Evolutionary conservation across 2,888 invertebrate species (phyloP), one percentile per base, ranked within the genome.

Genomic region (Papilio protenor): DNA sequence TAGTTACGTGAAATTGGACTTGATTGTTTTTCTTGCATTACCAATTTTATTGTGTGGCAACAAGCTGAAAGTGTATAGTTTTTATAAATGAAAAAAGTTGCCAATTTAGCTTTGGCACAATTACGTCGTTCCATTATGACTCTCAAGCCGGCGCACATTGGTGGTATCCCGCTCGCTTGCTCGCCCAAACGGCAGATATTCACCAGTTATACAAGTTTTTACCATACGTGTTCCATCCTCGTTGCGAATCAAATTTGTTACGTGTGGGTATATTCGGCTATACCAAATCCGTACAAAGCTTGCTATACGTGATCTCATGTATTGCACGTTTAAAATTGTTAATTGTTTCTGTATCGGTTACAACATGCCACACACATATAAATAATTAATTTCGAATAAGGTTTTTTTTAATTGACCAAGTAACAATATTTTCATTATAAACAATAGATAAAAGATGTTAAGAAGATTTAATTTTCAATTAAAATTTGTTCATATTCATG

Each of bases 131-230:
- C 21, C 21, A 45, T 27, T 69, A 59, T 73, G 55, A 73, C n/a
- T 33, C 33, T 49, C 21, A 14, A 27, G 0, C 27, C 16, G 61
- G 70, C 66, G n/a, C 66, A 59, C 23, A 55, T 23, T n/a, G 40
- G 64, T 73, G 16, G 71, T 69, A 64, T 78, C 73, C 66, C 69
- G 49, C 66, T 76, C 66, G 18, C 66, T 76, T 73, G 73, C 59
- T 14, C 57, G 47, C 71, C 49, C 76, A 75, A 72, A 73, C 66
- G 69, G 64, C 59, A 76, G 73, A 61, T 73, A 76, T 76, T 73
- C 78, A 79, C 78, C 76, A 69, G 78, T 79, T 79, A 76, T 73
- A 70, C 76, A 79, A 79, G 78, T 79, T 79, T 79, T 79, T 79
- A 73, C 76, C 64, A 49, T n/a, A 64, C 73, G 73, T 55, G 75